Base-by-base conservation (phyloP, 2,888 invertebrate species). In the Esperia sulphurella region DNA sequence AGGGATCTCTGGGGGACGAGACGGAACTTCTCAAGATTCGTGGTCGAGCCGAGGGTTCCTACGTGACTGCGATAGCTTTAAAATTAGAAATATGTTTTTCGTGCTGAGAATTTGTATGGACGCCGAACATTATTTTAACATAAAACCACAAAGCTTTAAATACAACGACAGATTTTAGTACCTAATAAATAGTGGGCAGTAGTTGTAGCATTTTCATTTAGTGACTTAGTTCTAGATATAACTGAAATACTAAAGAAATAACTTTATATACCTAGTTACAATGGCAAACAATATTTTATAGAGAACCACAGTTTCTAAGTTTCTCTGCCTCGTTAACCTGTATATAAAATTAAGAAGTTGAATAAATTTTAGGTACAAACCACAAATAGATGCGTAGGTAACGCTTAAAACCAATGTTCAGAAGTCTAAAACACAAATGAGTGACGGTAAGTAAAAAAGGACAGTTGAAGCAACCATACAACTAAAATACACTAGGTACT, bases 1-100 rank as follows among this genome's bases (percentile, higher is more conserved):
- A 79, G 77, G 78, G 73, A 72, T 75, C 75, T 73, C 66, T 62
- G 64, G 69, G 71, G 77, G 72, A 52, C 65, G 60, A 65, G 65
- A 13, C 57, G 68, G 65, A 69, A 75, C 66, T 69, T 55, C 58
- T 68, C 67, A 67, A 68, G 72, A 73, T 66, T 68, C 66, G 73
- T 71, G 67, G 68, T 61, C 54, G 53, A 50, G 52, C 50, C 54
- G 56, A 52, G 54, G 40, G 48, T 55, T 53, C 54, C 55, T 57
- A 57, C 59, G 63, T 63, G 63, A 57, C 61, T 50, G 53, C 48
- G 40, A 52, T 50, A 48, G 38, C 46, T 49, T 51, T 50, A 46
- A 49, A 50, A 43, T 51, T 51, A 50, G 50, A 45, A 49, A 48
- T 43, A 48, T 48, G 48, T 45, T 45, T 45, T 14, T 40, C 43